Conservation (phyloP, 2,797 vertebrate genomes). For the Coccyzus lansbergi region DNA sequence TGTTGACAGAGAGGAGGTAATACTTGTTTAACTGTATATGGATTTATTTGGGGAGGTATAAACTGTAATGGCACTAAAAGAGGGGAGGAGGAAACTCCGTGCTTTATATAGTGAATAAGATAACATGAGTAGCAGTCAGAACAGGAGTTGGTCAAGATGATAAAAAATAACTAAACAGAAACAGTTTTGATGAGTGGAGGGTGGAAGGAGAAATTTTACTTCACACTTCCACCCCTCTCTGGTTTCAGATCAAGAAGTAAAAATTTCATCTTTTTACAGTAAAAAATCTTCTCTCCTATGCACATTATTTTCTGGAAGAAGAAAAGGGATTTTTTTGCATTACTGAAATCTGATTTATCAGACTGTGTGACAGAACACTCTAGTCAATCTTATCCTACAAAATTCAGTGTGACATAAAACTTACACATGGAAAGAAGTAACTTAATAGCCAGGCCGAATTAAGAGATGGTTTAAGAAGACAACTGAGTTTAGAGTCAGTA, state of each 20-base stretch:
- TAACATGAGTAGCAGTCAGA: background rate
- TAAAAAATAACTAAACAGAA: background rate
- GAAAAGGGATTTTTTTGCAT: background rate
- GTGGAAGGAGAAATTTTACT: background rate
- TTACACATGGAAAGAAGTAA: background rate
- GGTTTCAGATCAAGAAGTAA: background rate
- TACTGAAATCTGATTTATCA: background rate
- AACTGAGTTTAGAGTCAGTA: background rate
- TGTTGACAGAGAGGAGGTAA: background rate
- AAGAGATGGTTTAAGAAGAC: background rate
- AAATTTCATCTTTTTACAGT: background rate
- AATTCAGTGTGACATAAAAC: background rate
- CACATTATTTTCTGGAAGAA: background rate
- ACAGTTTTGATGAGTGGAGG: background rate
- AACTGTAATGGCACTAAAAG: background rate
- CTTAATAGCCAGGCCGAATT: background rate
- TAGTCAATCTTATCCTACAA: background rate
- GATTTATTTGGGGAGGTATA: background rate
- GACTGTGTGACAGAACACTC: background rate
- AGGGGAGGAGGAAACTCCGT: too few species aligned
- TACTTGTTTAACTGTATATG: background rate
- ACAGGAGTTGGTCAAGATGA: background rate
- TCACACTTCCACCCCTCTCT: background rate
- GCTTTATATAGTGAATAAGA: background rate
- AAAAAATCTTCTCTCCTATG: background rate